Percentiles rank a stretch among this genome's conserved stretches.
Evolutionary conservation across 2,797 vertebrate species (phyloP).

Genomic region (Paguma larvata): DNA sequence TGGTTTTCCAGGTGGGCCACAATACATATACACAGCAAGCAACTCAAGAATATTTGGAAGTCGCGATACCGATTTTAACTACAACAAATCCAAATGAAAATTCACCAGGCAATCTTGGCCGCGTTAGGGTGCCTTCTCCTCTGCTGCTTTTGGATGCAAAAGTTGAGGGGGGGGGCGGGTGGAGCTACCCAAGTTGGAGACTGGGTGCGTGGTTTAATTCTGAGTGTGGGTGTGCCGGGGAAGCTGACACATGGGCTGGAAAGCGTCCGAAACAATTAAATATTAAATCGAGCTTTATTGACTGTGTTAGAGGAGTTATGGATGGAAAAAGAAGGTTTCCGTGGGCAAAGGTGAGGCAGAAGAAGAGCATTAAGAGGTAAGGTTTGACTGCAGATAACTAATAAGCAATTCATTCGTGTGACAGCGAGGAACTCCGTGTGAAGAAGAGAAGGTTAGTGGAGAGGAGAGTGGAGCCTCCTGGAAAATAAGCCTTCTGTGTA

Average conservation of each 20-base stretch:
- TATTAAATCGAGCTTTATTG: background rate
- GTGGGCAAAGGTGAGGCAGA: background rate
- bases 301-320: background rate
- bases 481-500: background rate
- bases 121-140: background rate
- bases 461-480: background rate
- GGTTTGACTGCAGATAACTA: background rate
- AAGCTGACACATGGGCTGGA: background rate
- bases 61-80: background rate
- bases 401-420: background rate
- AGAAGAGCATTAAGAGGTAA: background rate
- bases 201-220: background rate
- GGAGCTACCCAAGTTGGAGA: background rate
- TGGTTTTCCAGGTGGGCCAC: background rate
- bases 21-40: background rate
- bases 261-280: background rate
- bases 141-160: background rate
- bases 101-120: background rate
- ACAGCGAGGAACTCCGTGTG: background rate
- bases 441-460: background rate
- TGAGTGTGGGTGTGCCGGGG: background rate
- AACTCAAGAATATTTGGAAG: background rate
- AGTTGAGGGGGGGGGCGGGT: accelerated
- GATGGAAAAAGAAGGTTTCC: background rate
- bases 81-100: background rate